These are phyloP conservation scores for Cylloceria caligata DNA, from an alignment of 2,888 invertebrate species.

Conservation along the genomic window DNA sequence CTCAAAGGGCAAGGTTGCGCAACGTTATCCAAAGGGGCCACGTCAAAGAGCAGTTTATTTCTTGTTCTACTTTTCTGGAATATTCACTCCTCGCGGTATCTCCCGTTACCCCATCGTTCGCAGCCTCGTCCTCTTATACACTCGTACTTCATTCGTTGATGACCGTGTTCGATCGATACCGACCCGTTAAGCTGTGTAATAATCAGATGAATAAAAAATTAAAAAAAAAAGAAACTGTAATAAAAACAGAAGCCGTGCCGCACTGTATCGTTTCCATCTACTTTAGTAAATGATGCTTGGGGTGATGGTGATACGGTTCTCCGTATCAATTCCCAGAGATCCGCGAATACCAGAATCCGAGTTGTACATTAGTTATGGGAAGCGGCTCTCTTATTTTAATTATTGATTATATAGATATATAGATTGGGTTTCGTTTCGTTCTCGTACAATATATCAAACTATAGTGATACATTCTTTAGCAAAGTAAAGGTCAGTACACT, in stretches of 20 bases:
- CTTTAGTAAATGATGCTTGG: neutral
- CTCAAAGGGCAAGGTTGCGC: slow-evolving; percentile 23
- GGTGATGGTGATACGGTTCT: no score
- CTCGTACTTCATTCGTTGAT: neutral
- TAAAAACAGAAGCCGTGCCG: neutral
- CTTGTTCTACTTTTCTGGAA: slow-evolving; percentile 24
- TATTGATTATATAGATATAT: neutral
- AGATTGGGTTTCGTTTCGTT: no score
- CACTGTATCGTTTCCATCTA: neutral
- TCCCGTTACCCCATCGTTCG: slow-evolving; percentile 37
- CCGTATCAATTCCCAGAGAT: no score
- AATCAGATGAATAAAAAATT: neutral
- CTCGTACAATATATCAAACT: no score
- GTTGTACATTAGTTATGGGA: no score
- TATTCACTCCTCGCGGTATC: slow-evolving; percentile 16
- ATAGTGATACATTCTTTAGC: neutral
- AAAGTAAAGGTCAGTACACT: neutral
- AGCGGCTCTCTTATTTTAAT: no score
- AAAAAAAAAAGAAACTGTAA: neutral
- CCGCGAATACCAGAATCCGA: no score
- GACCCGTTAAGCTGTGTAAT: slow-evolving; percentile 1
- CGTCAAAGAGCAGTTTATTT: slow-evolving; percentile 33
- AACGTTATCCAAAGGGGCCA: slow-evolving; percentile 11
- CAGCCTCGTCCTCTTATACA: neutral
- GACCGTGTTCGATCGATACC: slow-evolving; percentile 9